These are phyloP conservation scores for Oscheius sp. DNA, from an alignment of 2,888 invertebrate species.

Conservation along the genomic window DNA sequence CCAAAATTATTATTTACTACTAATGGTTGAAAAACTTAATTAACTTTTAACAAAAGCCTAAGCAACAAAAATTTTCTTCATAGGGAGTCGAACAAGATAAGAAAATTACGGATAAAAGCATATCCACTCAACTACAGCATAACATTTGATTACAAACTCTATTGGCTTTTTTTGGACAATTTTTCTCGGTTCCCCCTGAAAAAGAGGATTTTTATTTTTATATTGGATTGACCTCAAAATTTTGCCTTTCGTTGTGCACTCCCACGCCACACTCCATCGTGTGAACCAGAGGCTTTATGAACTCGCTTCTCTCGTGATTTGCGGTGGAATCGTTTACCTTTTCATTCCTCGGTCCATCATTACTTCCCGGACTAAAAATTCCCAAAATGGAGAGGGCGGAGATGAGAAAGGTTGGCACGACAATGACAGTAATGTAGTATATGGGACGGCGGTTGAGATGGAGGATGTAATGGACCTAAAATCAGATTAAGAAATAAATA, in stretches of 20 bases:
- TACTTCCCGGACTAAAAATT: conserved; percentile 65
- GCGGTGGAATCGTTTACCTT: conserved; percentile 50
- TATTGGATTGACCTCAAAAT: neutral
- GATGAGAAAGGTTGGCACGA: conserved; percentile 67
- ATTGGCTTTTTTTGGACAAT: too few species aligned
- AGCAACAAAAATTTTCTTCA: too few species aligned
- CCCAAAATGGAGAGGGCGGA: conserved; percentile 66
- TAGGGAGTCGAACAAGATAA: too few species aligned
- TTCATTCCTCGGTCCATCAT: conserved; percentile 66
- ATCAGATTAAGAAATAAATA: neutral
- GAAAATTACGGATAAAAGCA: too few species aligned
- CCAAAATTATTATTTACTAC: too few species aligned
- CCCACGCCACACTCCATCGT: conserved; percentile 1
- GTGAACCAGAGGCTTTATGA: neutral
- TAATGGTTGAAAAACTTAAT: too few species aligned
- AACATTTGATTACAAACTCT: too few species aligned
- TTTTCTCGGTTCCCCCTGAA: neutral
- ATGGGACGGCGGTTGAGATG: conserved; percentile 64
- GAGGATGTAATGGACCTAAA: conserved; percentile 63
- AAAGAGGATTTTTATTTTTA: neutral
- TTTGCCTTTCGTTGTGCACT: neutral
- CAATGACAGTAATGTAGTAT: conserved; percentile 69
- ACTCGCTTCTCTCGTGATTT: neutral
- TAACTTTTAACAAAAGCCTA: too few species aligned
- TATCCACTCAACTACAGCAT: too few species aligned